Conservation (phyloP, 2,888 invertebrate species). For the Drosophila incognita region DNA sequence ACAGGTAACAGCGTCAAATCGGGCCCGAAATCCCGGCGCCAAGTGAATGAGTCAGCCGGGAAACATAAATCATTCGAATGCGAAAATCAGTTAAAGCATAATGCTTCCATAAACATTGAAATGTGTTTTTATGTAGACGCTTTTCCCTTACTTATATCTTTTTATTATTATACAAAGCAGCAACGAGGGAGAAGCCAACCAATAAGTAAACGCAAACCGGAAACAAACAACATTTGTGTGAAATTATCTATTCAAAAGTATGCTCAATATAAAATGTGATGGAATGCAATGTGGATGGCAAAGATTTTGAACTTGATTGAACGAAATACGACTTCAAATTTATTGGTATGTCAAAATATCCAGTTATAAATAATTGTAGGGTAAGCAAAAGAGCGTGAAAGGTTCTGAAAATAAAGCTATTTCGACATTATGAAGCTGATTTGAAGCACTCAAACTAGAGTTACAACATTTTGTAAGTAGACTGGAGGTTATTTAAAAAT, state of each 20-base stretch:
- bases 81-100: conserved; percentile 77
- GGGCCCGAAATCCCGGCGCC: conserved; percentile 15
- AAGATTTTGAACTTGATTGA: background rate
- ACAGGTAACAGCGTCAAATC: conserved; percentile 19
- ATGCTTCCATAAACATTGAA: conserved; percentile 53
- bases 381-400: background rate
- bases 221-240: conserved; percentile 1
- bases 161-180: conserved; percentile 27
- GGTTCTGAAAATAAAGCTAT: background rate
- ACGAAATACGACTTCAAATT: background rate
- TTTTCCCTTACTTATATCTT: background rate
- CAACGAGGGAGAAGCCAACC: conserved; percentile 28
- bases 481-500: background rate
- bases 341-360: background rate
- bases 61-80: conserved; percentile 76
- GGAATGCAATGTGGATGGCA: background rate
- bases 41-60: conserved; percentile 74
- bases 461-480: background rate
- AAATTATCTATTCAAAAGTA: conserved; percentile 23
- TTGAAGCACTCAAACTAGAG: background rate
- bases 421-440: too few species aligned
- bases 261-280: conserved; percentile 2
- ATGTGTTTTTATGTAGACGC: conserved; percentile 19
- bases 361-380: background rate
- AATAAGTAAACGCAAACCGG: conserved; percentile 31